Base-by-base conservation (phyloP, 2,797 vertebrate species). In the Microhierax caerulescens region DNA sequence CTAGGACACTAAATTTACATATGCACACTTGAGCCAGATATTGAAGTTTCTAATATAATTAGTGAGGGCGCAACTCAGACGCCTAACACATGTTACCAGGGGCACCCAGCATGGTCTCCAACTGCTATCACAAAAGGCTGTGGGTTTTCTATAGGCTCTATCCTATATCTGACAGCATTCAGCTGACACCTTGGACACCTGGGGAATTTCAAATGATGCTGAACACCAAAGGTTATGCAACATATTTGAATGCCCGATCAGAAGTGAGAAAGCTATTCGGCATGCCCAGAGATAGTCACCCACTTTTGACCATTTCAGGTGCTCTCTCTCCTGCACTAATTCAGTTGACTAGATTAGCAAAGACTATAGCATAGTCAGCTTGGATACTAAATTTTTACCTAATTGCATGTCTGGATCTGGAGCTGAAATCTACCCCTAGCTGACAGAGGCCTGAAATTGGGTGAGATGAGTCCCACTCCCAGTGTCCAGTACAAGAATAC, bases 71-170 rank as follows among this genome's bases (percentile, higher is more conserved):
- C 5, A 43, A 41, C 11, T 78, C 48, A 50, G 18, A 12, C 65
- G 24, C 28, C 27, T 56, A 54, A n/a, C 0, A 8, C 3, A 2
- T 1, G 0, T 28, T 41, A 39, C 22, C 32, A 37, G 36, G 22
- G 18, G 45, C n/a, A 34, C 12, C 8, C 22, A 47, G 27, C 32
- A 24, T 1, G 25, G 15, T 25, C 39, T 73, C 9, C 0, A 1
- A 5, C 10, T 8, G 39, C 27, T 48, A 10, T 48, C 32, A 70
- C 4, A 48, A 70, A 56, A 81, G 24, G 8, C 1, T 24, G 13
- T 37, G 19, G 13, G 6, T 30, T 5, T 17, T 13, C 39, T 76
- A 0, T 8, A 51, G 30, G 37, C 8, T 75, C 13, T 53, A 19
- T 12, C 12, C 7, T 13, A 16, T 9, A 57, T 4, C 39, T 78